Percentiles rank a stretch among this genome's conserved stretches.
Conservation (phyloP, 2,888 invertebrate genomes). For the Lochmaea crataegi region DNA sequence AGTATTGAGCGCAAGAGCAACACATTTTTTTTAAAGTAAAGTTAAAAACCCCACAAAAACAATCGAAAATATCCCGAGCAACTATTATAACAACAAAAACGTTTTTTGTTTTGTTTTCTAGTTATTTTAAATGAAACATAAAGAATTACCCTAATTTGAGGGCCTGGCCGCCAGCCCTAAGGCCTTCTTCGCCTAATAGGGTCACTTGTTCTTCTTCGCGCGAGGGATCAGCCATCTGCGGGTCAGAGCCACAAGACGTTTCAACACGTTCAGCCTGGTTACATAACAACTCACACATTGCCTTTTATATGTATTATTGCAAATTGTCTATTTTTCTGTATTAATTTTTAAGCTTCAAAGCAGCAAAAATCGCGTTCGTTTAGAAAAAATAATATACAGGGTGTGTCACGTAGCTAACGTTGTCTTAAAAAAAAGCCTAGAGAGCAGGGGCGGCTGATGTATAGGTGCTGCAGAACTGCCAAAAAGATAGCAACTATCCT, state of each 20-base stretch:
- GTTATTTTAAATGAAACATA: slow-evolving; percentile 41
- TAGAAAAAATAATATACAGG: neutral
- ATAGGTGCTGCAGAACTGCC: too few species aligned
- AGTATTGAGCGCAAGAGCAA: too few species aligned
- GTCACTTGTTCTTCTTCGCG: slow-evolving; percentile 96
- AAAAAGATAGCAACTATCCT: too few species aligned
- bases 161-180: slow-evolving; percentile 95
- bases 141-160: slow-evolving; percentile 95
- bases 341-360: neutral
- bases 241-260: slow-evolving; percentile 59
- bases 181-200: slow-evolving; percentile 95
- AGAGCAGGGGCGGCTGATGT: too few species aligned
- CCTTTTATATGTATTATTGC: slow-evolving; percentile 49
- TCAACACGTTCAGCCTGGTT: slow-evolving; percentile 74
- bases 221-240: slow-evolving; percentile 97
- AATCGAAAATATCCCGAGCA: slow-evolving; percentile 7
- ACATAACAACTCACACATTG: slow-evolving; percentile 73
- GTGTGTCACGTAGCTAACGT: neutral
- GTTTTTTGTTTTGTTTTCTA: neutral
- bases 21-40: neutral
- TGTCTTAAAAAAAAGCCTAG: neutral
- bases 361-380: neutral
- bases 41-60: neutral
- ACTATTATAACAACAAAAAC: too few species aligned
- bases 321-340: neutral